phyloP scores from a whole-genome alignment of 2,113 vertebrate species.

The Dolichotis patagonum region DNA sequence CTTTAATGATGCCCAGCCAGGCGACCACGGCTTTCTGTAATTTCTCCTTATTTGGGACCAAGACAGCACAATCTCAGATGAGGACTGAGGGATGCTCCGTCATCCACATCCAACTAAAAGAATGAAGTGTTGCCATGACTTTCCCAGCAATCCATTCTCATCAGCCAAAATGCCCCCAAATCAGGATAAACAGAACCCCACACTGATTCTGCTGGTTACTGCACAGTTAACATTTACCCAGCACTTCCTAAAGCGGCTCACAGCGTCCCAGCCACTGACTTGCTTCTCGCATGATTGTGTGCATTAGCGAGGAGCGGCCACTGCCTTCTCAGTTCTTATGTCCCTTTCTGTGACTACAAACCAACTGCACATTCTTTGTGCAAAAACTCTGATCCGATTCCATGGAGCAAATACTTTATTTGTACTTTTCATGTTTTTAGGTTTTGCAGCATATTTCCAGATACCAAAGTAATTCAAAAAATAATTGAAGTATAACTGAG shows the following conservation, averaged over 20 bases:
- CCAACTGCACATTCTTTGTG: neutral
- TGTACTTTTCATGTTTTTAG: neutral
- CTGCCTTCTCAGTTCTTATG: neutral
- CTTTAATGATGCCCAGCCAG: slow-evolving; percentile 55
- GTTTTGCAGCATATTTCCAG: neutral
- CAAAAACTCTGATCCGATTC: neutral
- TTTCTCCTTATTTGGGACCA: slow-evolving; percentile 9
- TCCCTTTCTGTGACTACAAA: neutral
- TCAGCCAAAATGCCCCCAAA: neutral
- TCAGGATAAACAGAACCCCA: neutral
- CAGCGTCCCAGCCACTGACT: neutral
- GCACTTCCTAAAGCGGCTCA: accelerated
- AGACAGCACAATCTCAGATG: neutral
- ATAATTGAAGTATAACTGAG: neutral
- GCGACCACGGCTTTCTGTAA: neutral
- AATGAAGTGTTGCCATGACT: neutral
- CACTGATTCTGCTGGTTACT: neutral
- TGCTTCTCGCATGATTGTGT: accelerated
- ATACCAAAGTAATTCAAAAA: neutral
- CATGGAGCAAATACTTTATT: neutral
- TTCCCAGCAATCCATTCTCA: slow-evolving; percentile 9
- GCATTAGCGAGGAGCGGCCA: neutral
- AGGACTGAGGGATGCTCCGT: neutral
- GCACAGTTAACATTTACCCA: neutral
- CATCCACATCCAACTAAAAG: accelerated